Conservation (phyloP, 64 coral and sea anemone species). For the Pocillopora damicornis region DNA sequence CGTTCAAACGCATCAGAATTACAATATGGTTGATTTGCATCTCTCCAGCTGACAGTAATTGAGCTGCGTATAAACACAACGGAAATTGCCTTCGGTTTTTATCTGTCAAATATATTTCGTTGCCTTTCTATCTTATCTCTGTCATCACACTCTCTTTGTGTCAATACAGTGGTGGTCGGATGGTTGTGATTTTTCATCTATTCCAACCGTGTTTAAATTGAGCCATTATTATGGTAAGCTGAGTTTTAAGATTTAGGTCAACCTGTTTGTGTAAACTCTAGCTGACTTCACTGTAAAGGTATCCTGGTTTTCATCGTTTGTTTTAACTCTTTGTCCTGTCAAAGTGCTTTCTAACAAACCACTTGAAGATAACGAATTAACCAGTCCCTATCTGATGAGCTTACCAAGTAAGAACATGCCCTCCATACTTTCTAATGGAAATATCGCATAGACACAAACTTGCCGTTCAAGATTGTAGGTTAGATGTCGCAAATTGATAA, state of each 20-base stretch:
- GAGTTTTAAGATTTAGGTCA: not conserved
- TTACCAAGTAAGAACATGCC: not conserved
- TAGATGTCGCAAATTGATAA: not conserved
- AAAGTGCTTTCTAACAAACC: not conserved
- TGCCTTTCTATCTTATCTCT: not conserved
- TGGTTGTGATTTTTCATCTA: not conserved
- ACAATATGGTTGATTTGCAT: not conserved
- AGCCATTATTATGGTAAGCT: not conserved
- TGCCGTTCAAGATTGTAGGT: not conserved
- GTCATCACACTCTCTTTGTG: not conserved
- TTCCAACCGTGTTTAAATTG: not conserved
- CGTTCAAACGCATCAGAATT: not conserved
- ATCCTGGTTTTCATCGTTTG: not conserved
- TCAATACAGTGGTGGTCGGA: not conserved
- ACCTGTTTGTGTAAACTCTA: not conserved
- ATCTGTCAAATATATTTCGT: not conserved
- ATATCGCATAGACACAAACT: not conserved
- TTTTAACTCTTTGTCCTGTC: not conserved
- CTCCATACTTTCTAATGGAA: not conserved
- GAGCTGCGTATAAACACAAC: not conserved
- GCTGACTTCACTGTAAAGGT: not conserved
- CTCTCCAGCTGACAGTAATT: not conserved
- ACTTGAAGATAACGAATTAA: not conserved
- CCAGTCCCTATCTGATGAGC: not conserved
- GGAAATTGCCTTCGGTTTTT: conserved; percentile 4